phyloP scores from a whole-genome alignment of 1,140 invertebrate species.

The Brachionus koreanus region DNA sequence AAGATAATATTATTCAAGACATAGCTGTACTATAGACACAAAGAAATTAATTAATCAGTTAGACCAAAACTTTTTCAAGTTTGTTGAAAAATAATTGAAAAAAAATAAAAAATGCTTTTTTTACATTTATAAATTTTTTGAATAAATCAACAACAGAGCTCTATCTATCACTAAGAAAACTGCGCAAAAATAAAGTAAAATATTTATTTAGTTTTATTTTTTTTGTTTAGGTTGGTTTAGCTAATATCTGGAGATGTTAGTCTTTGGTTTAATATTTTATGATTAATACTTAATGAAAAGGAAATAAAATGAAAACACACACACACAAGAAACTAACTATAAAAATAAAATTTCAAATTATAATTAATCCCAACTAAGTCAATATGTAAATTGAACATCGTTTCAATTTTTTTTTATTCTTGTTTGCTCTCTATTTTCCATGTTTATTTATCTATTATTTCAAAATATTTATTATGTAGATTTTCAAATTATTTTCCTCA shows the following conservation, averaged over 20 bases:
- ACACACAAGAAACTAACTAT: not conserved
- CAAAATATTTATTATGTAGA: constrained; percentile 21
- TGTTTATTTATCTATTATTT: constrained; percentile 5
- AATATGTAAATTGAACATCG: constrained; percentile 18
- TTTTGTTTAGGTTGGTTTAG: not conserved
- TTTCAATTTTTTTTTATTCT: not conserved
- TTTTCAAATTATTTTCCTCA: not conserved
- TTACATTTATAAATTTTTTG: not conserved
- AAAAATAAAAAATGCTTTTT: not conserved
- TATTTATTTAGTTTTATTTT: not conserved
- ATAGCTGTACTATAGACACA: too few relatives aligned
- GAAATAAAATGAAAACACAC: not conserved
- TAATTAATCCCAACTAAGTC: constrained; percentile 23
- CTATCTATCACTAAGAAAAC: not conserved
- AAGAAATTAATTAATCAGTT: too few relatives aligned
- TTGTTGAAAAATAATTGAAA: not conserved
- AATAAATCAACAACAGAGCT: not conserved
- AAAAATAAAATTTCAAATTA: not conserved
- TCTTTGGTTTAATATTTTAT: constrained; percentile 1
- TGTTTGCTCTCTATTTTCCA: constrained; percentile 2
- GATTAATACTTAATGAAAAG: constrained; percentile 24
- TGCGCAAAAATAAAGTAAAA: not conserved
- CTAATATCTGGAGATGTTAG: not conserved
- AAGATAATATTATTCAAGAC: not conserved
- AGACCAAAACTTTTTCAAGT: not conserved